These are phyloP conservation scores for Glyptemys insculpta DNA, from an alignment of 2,797 vertebrate genomes.

Conservation along the genomic window DNA sequence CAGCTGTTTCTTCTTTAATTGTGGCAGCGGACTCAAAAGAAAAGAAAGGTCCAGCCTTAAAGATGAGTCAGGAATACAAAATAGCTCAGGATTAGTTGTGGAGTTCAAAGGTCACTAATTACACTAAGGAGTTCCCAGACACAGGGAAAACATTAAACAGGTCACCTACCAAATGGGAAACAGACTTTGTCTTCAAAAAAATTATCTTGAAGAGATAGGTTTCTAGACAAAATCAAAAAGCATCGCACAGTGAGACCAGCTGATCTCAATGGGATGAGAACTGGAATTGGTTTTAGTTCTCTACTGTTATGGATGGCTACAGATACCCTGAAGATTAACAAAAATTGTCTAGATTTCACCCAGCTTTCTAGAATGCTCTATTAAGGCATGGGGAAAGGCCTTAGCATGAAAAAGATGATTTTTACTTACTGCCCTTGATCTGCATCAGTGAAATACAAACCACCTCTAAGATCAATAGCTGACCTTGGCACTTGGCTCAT, in stretches of 20 bases:
- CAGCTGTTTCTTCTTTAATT: slow-evolving; percentile 93
- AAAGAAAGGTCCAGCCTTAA: slow-evolving; percentile 89
- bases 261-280: slow-evolving; percentile 77
- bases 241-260: slow-evolving; percentile 65
- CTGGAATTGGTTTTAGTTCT: slow-evolving; percentile 64
- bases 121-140: slow-evolving; percentile 91
- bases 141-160: slow-evolving; percentile 90
- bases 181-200: slow-evolving; percentile 84
- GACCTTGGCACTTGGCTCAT: background rate
- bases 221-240: slow-evolving; percentile 83
- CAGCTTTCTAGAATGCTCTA: slow-evolving; percentile 36
- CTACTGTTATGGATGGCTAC: slow-evolving; percentile 1
- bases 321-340: slow-evolving; percentile 58
- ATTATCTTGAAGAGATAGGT: slow-evolving; percentile 82
- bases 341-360: slow-evolving; percentile 42
- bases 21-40: slow-evolving; percentile 87
- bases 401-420: background rate
- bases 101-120: slow-evolving; percentile 90
- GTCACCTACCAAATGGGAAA: slow-evolving; percentile 89
- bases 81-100: slow-evolving; percentile 88
- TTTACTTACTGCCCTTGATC: background rate
- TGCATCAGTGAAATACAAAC: background rate
- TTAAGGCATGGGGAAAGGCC: background rate
- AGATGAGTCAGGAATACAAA: slow-evolving; percentile 91
- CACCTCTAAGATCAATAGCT: accelerated